Percentiles rank a stretch among this genome's conserved stretches.
phyloP scores from a whole-genome alignment of 2,797 vertebrate species.

The Xenopus petersii region DNA sequence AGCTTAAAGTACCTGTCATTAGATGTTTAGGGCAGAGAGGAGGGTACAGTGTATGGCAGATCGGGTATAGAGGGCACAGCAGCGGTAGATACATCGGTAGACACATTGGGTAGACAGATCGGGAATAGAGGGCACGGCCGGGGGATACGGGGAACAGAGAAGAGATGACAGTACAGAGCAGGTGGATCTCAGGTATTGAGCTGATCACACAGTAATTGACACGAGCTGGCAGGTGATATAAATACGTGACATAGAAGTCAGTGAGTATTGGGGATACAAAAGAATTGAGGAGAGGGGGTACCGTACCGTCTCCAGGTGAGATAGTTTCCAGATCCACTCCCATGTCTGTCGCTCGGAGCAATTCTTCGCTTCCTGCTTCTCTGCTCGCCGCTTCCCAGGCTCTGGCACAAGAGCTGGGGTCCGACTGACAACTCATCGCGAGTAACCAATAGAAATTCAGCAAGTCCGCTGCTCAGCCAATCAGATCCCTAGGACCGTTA shows the following conservation, averaged over 20 bases:
- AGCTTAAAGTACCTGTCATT: too few relatives aligned
- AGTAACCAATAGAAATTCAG: conserved; percentile 1
- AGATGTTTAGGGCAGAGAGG: too few relatives aligned
- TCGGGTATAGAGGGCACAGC: too few relatives aligned
- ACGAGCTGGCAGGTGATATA: too few relatives aligned
- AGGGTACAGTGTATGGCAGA: too few relatives aligned
- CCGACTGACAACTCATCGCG: background rate
- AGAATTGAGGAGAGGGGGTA: background rate
- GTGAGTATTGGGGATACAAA: background rate
- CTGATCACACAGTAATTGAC: too few relatives aligned
- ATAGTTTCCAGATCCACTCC: conserved; percentile 94
- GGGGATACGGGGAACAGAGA: background rate
- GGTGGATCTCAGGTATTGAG: background rate
- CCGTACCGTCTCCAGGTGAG: conserved; percentile 91
- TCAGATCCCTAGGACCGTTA: background rate
- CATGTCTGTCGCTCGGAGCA: conserved; percentile 65
- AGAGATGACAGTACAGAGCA: background rate
- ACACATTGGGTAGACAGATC: too few relatives aligned
- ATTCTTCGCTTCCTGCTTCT: conserved; percentile 10
- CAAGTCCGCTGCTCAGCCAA: conserved; percentile 13
- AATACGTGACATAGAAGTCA: background rate
- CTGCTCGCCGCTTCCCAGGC: conserved; percentile 5
- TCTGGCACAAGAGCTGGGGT: conserved; percentile 22
- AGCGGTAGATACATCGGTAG: too few relatives aligned
- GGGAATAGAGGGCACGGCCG: too few relatives aligned